These are phyloP conservation scores for Arion vulgaris DNA, from an alignment of 1,140 invertebrate genomes.

Conservation along the genomic window DNA sequence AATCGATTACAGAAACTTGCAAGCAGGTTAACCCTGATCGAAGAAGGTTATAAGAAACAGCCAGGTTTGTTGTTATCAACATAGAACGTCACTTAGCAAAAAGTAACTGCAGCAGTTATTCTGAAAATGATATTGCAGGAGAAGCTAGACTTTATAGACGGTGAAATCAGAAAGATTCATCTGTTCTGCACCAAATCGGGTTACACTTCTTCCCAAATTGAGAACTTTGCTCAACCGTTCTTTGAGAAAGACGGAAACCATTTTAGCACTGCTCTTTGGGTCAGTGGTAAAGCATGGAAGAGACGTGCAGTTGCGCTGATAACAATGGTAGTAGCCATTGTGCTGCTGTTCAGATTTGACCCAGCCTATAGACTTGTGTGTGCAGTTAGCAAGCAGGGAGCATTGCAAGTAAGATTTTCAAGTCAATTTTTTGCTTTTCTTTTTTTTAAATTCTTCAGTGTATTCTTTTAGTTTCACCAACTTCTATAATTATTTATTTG, in stretches of 20 bases:
- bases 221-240: slow-evolving; percentile 33
- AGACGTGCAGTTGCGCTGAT: slow-evolving; percentile 8
- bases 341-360: slow-evolving; percentile 25
- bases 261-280: slow-evolving; percentile 5
- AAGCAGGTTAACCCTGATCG: no score
- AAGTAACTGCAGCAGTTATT: no score
- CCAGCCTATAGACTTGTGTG: slow-evolving; percentile 22
- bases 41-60: no score
- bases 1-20: no score
- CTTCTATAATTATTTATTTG: no score
- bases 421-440: no score
- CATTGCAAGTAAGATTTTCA: slow-evolving; percentile 11
- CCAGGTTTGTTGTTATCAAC: no score
- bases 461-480: no score
- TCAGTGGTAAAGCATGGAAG: slow-evolving; percentile 32
- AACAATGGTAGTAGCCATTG: slow-evolving; percentile 6
- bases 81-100: no score
- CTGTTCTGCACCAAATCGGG: slow-evolving; percentile 36
- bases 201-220: slow-evolving; percentile 31
- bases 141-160: slow-evolving; percentile 36
- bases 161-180: slow-evolving; percentile 34
- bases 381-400: slow-evolving; percentile 30
- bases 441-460: no score
- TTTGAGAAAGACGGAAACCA: not conserved
- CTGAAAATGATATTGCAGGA: slow-evolving; percentile 30